Base-by-base conservation (phyloP, 1,140 invertebrate genomes). In the Spodoptera litura region DNA sequence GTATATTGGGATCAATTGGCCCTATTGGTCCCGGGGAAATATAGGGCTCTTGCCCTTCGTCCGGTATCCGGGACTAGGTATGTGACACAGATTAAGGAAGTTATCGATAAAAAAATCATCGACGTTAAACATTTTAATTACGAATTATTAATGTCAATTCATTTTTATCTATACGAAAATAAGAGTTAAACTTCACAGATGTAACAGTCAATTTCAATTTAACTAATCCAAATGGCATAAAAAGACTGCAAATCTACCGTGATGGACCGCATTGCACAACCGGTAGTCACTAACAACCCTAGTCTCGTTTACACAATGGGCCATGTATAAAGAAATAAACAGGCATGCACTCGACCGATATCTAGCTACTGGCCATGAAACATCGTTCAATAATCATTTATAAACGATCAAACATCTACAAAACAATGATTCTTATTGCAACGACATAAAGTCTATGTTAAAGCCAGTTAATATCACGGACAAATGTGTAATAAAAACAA, bases 11-110 rank as follows among this genome's bases (percentile, higher is more conserved):
- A 82, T 73, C 73, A 79, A 79, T 81, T 81, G 78, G 53, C 49
- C 73, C 58, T 56, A 71, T 71, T 78, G 75, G 78, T 64, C 59
- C 73, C 73, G 27, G 55, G 74, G 59, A 55, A 62, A 73, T 81
- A 73, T 83, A 86, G 85, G 86, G 84, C 87, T 81, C 86, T 79
- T 71, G 84, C 86, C 86, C 87, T 87, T 83, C 80, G 76, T 81
- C 81, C 83, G 80, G 81, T 52, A 62, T 75, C 59, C 73, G 73
- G 58, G 20, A 53, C 12, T 80, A 87, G 86, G 72, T 85, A 83
- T 52, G 84, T 25, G 73, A 64, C 44, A 38, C 8, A 8, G 4
- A 8, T 2, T 20, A 31, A 31, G 15, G 15, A 0, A 13, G 3
- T 0, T 55, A 62, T 62, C 73, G 73, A 75, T 64, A 68, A 20